Base-by-base conservation (phyloP, 1,140 invertebrate genomes). In the Contarinia nasturtii region DNA sequence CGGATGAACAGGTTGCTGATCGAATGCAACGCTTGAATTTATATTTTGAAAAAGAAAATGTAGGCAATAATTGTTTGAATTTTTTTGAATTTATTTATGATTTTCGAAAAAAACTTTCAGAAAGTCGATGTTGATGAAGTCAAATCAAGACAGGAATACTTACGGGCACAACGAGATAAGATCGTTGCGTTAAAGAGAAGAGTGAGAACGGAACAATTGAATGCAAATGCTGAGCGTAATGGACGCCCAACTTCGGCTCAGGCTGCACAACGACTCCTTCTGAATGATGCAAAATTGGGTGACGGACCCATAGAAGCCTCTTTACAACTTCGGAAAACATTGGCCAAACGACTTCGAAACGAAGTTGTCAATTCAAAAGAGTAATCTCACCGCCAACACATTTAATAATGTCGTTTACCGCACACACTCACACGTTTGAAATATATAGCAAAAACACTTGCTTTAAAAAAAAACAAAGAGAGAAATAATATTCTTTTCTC, bases 151-250 rank as follows among this genome's bases (percentile, higher is more conserved):
- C 82, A 87, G 56, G 74, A 86, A 53, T 93, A 91, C 60, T 65
- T 95, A 20, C 77, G 83, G 27, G 73, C 81, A 42, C 88, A 92
- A 61, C 71, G 90, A 21, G 89, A 94, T 61, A 90, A 92, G 59
- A 71, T 95, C 17, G 69, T 94, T 27, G 81, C 82, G 15, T 59
- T 93, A 54, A 94, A 94, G 59, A 85, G 85, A 58, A 74, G 83
- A 61, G 86, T 84, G 17, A 69, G 89, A 20, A 80, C 82, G 55
- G 80, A 82, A 53, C 75, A 82, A 54, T 64, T 94, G 2, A 65
- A 58, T 15, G 72, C 72, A n/a, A 71, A 65, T 11, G 64, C 70
- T 50, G 60, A 66, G 7, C 61, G 62, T 2, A 53, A 46, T 40
- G 52, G 61, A 19, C 61, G 82, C 33, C 84, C 83, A 1, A 73